Conservation (phyloP, 2,888 invertebrate species). For the Lycophotia porphyrea region DNA sequence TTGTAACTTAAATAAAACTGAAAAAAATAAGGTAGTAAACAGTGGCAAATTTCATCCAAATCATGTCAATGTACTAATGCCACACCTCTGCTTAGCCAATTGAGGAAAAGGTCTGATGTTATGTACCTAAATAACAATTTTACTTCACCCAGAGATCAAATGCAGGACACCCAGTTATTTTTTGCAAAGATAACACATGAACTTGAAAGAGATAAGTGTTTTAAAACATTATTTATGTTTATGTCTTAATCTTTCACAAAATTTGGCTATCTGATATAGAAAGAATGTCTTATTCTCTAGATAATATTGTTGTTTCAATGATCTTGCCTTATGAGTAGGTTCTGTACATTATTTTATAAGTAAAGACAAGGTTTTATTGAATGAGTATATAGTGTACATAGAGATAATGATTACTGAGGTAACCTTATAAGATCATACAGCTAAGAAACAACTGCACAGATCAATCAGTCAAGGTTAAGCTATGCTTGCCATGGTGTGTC, state of each 20-base stretch:
- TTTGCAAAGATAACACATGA: slow-evolving; percentile 23
- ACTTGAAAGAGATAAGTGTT: slow-evolving; percentile 39
- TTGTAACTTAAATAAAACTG: too few relatives aligned
- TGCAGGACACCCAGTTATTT: neutral
- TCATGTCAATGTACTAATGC: neutral
- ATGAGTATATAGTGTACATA: slow-evolving; percentile 23
- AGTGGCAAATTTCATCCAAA: too few relatives aligned
- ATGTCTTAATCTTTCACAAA: slow-evolving; percentile 15
- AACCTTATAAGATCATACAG: slow-evolving; percentile 15
- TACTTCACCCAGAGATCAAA: neutral
- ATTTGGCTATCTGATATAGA: slow-evolving; percentile 24
- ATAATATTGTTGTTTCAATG: slow-evolving; percentile 20
- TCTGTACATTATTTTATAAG: slow-evolving; percentile 2
- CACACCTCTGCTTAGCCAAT: neutral
- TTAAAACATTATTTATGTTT: slow-evolving; percentile 44
- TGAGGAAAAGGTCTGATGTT: neutral
- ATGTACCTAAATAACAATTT: neutral
- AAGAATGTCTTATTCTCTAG: slow-evolving; percentile 32
- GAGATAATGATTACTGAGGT: slow-evolving; percentile 5
- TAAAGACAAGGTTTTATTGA: slow-evolving; percentile 39
- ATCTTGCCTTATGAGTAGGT: neutral
- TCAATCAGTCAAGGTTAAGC: neutral
- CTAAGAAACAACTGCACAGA: neutral
- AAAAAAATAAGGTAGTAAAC: too few relatives aligned
- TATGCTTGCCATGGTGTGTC: neutral